These are phyloP conservation scores for Paratrypauchen microcephalus DNA, from an alignment of 2,797 vertebrate species.

Conservation along the genomic window DNA sequence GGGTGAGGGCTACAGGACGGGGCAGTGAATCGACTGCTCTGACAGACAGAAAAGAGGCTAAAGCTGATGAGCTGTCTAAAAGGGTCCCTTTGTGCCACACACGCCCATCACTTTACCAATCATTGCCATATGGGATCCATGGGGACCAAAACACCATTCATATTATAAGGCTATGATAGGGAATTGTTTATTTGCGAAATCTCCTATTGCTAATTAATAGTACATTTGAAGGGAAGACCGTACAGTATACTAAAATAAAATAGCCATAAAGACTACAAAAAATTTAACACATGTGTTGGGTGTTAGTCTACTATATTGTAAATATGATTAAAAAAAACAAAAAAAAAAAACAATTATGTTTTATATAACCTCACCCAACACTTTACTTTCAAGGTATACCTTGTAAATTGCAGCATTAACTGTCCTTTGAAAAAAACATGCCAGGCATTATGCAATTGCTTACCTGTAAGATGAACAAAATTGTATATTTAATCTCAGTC, in stretches of 20 bases:
- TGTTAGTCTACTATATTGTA: no score
- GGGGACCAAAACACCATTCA: constrained; percentile 55
- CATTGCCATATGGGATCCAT: constrained; percentile 68
- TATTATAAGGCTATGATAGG: constrained; percentile 6
- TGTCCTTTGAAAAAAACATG: not conserved
- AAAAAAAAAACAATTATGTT: no score
- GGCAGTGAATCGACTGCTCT: constrained; percentile 31
- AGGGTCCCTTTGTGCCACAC: constrained; percentile 68
- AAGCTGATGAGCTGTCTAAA: constrained; percentile 69
- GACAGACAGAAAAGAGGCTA: constrained; percentile 35
- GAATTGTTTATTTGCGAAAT: not conserved
- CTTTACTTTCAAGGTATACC: not conserved
- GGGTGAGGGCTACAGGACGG: constrained; percentile 18
- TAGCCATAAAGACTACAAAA: not conserved
- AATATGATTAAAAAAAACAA: no score
- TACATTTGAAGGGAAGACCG: no score
- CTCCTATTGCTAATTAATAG: no score
- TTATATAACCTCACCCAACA: not conserved
- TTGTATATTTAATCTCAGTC: not conserved
- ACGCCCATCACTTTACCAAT: constrained; percentile 66
- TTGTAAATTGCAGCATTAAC: not conserved
- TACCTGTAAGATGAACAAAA: constrained; percentile 20
- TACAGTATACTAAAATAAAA: no score
- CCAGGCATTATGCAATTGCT: constrained; percentile 16
- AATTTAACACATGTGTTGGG: no score